These are phyloP conservation scores for Florisuga fusca DNA, from an alignment of 2,797 vertebrate species.

Conservation along the genomic window DNA sequence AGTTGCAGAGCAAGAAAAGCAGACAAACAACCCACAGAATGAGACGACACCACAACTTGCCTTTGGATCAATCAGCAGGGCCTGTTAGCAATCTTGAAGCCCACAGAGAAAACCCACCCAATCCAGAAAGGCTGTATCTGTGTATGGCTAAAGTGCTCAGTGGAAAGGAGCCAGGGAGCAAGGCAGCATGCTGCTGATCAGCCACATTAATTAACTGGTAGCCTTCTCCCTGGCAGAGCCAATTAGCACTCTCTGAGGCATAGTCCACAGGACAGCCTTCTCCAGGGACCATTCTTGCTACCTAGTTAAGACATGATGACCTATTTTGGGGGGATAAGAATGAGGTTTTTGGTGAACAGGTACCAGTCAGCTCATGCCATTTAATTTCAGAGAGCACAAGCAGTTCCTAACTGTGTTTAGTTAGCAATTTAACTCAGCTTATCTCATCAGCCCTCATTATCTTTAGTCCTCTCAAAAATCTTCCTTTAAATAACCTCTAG, in stretches of 20 bases:
- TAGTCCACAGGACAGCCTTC: background rate
- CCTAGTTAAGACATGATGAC: background rate
- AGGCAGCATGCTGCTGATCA: background rate
- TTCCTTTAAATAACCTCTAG: background rate
- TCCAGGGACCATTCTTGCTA: background rate
- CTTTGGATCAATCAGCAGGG: background rate
- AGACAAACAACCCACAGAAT: background rate
- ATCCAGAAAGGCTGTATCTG: background rate
- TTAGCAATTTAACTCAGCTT: background rate
- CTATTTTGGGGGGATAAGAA: background rate
- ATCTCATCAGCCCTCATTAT: background rate
- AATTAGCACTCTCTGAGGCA: slow-evolving; percentile 12
- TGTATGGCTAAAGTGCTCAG: background rate
- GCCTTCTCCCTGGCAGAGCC: background rate
- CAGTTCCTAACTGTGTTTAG: background rate
- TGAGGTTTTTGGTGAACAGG: background rate
- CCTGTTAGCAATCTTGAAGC: background rate
- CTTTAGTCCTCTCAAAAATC: background rate
- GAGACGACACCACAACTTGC: background rate
- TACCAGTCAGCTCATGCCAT: background rate
- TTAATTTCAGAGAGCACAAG: background rate
- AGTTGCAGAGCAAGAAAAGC: background rate
- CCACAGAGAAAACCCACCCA: slow-evolving; percentile 22
- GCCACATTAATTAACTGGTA: background rate
- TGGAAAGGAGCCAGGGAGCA: background rate